phyloP scores from a whole-genome alignment of 2,888 invertebrate species.

The Tethea ocularis region DNA sequence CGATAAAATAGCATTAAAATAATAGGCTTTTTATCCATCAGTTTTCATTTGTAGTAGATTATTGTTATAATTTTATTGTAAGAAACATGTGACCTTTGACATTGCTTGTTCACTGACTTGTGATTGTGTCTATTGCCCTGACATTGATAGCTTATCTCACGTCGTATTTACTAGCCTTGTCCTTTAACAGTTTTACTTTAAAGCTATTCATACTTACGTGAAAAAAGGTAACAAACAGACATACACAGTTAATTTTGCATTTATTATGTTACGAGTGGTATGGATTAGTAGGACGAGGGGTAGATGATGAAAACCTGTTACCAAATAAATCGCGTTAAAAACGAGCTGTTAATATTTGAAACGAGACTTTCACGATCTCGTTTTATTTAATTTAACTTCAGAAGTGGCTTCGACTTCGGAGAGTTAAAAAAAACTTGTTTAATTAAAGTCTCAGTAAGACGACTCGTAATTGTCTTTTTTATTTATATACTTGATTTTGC shows the following conservation, averaged over 20 bases:
- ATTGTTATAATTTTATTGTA: not conserved
- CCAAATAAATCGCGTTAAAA: not conserved
- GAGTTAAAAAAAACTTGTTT: not conserved
- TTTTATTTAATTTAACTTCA: not conserved
- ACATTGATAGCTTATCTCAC: not conserved
- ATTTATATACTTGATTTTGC: not conserved
- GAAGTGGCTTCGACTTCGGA: not conserved
- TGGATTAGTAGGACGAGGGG: no score
- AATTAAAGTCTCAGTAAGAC: not conserved
- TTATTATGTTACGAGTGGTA: no score
- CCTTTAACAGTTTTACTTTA: not conserved
- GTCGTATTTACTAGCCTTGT: not conserved
- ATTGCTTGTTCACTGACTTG: conserved; percentile 3
- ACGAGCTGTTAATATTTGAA: not conserved
- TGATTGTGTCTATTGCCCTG: not conserved
- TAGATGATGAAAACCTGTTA: not conserved
- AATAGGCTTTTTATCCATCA: not conserved
- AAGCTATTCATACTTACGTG: not conserved
- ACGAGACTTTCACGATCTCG: conserved; percentile 3
- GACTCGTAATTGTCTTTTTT: not conserved
- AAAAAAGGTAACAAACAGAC: no score
- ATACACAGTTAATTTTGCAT: no score
- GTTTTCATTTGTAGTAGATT: not conserved
- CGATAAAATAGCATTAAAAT: not conserved
- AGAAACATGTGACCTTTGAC: not conserved